Evolutionary conservation across 2,888 invertebrate genomes (phyloP), one percentile per base, ranked within the genome.

Genomic region (Elmis aenea): DNA sequence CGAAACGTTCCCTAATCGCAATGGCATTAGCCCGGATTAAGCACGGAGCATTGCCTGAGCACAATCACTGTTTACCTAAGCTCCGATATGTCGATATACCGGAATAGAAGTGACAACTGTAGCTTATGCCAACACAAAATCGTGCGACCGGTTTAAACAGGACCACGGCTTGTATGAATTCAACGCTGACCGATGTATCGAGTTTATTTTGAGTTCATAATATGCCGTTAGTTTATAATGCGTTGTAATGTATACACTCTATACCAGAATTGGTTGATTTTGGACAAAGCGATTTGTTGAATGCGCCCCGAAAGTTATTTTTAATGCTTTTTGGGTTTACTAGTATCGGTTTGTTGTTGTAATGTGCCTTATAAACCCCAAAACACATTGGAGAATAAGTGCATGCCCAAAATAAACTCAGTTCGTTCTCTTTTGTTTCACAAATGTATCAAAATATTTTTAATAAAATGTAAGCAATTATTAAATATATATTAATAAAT

Each of bases 41-140:
- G 48, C 46, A 59, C 62, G 57, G 58, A 52, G 57, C 62, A 59
- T 62, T 62, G 61, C 58, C 56, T 54, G 48, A 49, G 50, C 51
- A 67, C 61, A 67, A 67, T 62, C 56, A 59, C 42, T 67, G 66
- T 67, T 67, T 64, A 64, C 64, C 61, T 64, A 62, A 64, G 55
- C 38, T 20, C 28, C 52, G 57, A 57, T 56, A 57, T 50, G 57
- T 55, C 61, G 59, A 61, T 61, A 54, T 52, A 51, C 55, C 46
- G 52, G 50, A 46, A 54, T 55, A 52, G 50, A 47, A n/a, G n/a
- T 52, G 54, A 54, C 57, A 58, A 55, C 52, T 50, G 48, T 47
- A 51, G 48, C 39, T 50, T 46, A 50, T 51, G 54, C 52, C 55
- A 56, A 54, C 53, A 48, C 49, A 46, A 50, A 51, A 48, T 56